Evolutionary conservation across 2,797 vertebrate genomes (phyloP), one percentile per base, ranked within the genome.

Genomic region (Eurystomus glaucurus): DNA sequence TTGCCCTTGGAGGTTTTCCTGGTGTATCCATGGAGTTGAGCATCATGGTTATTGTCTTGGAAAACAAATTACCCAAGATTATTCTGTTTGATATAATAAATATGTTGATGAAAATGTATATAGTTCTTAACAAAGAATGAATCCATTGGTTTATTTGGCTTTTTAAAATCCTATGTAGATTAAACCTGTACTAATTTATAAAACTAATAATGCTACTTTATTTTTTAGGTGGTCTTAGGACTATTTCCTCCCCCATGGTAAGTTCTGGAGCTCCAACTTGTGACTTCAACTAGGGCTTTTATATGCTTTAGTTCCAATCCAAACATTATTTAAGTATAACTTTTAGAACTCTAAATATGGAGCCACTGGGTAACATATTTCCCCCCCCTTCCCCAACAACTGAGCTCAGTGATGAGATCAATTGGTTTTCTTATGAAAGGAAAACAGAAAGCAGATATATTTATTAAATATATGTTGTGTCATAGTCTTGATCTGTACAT

Each of bases 251-350:
- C 95, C 97, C 95, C 96, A 89, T 97, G 95, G 95, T 98, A 97
- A 97, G 94, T 98, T 98, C 94, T 98, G 96, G 95, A 98, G 96
- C 96, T 98, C 97, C 97, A 98, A 95, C 90, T 96, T 98, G 88
- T 98, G 97, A 96, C 90, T 97, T 98, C 82, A 97, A 35, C 93
- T 96, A 97, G 97, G 95, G 50, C 19, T 83, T 83, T 94, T 90
- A 91, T 96, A 93, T 97, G 93, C 74, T 97, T 97, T 94, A 88
- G 71, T 96, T 97, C 90, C 93, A 95, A 70, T 96, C 84, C 82
- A 94, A 95, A 91, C 88, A 81, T 90, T 84, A 88, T 50, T 93
- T 85, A 80, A 39, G 62, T 75, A 25, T 88, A 58, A 88, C 31
- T 95, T 41, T 45, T 64, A 51, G 88, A 82, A 85, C 22, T 94